Evolutionary conservation across 2,113 vertebrate genomes (phyloP).

Genomic region (Sclerurus mexicanus): DNA sequence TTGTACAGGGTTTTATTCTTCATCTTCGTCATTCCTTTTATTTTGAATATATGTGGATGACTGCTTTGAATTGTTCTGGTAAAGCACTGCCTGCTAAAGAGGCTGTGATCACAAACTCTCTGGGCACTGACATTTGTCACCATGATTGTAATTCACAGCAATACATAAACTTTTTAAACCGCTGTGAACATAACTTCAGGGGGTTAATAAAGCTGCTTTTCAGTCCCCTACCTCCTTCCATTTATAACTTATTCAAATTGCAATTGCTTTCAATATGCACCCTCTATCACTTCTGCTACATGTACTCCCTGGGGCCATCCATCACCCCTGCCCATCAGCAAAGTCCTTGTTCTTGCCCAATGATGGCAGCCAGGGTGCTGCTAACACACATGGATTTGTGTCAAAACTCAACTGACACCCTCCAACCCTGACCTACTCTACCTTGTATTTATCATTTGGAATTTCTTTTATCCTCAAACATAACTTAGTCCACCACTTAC

Average conservation of each 20-base stretch:
- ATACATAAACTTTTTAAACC: constrained; percentile 64
- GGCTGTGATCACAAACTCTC: constrained; percentile 51
- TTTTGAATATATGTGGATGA: constrained; percentile 46
- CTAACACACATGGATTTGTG: not conserved
- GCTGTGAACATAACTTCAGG: constrained; percentile 59
- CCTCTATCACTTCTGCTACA: constrained; percentile 55
- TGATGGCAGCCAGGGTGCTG: not conserved
- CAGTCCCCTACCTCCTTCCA: constrained; percentile 37
- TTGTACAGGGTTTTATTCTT: not conserved
- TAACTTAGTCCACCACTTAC: not conserved
- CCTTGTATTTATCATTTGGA: not conserved
- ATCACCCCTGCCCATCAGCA: constrained; percentile 31
- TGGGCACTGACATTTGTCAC: constrained; percentile 30
- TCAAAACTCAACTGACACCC: not conserved
- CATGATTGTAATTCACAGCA: constrained; percentile 54
- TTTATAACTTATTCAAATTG: constrained; percentile 72
- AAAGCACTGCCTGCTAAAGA: constrained; percentile 41
- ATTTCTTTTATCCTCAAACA: not conserved
- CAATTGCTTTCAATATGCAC: constrained; percentile 65
- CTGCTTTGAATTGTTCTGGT: constrained; percentile 44
- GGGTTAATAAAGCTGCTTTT: constrained; percentile 72
- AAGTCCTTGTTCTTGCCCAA: not conserved
- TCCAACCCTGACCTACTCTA: rapidly evolving
- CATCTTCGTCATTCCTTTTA: constrained; percentile 21
- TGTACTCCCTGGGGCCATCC: constrained; percentile 8